phyloP scores from a whole-genome alignment of 2,113 vertebrate genomes.

The Protobothrops mucrosquamatus region DNA sequence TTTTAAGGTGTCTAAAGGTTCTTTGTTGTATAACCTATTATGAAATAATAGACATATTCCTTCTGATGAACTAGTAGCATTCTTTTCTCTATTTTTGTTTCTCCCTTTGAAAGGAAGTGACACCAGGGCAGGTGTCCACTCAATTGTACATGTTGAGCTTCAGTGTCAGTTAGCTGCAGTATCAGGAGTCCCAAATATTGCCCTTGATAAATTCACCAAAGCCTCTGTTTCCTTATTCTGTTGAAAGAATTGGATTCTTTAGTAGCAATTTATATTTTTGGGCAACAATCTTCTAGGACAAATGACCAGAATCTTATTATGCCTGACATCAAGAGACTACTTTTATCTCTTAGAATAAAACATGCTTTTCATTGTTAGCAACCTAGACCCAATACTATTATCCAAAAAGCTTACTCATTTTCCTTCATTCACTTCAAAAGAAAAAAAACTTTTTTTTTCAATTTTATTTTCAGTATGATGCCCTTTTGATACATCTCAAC shows the following conservation, averaged over 20 bases:
- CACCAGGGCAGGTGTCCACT: neutral
- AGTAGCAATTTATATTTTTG: neutral
- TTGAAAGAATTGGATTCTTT: slow-evolving; percentile 6
- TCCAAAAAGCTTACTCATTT: accelerated
- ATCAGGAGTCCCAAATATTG: neutral
- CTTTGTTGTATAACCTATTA: neutral
- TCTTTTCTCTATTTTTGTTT: neutral
- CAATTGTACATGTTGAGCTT: neutral
- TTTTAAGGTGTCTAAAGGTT: neutral
- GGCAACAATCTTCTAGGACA: slow-evolving; percentile 17
- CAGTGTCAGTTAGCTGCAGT: neutral
- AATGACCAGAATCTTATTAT: neutral
- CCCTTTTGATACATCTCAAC: slow-evolving; percentile 10
- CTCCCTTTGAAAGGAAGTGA: neutral
- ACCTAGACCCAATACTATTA: slow-evolving; percentile 4
- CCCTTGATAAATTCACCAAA: neutral
- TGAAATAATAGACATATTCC: neutral
- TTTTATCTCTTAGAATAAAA: neutral
- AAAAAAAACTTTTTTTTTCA: slow-evolving; percentile 28
- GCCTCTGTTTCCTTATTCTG: neutral
- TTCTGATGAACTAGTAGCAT: neutral
- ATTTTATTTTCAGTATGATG: slow-evolving; percentile 12
- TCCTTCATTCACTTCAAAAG: slow-evolving; percentile 17
- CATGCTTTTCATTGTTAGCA: neutral
- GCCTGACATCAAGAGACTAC: neutral